Evolutionary conservation across 2,888 invertebrate genomes (phyloP), one percentile per base, ranked within the genome.

Genomic region (Nomada flava): DNA sequence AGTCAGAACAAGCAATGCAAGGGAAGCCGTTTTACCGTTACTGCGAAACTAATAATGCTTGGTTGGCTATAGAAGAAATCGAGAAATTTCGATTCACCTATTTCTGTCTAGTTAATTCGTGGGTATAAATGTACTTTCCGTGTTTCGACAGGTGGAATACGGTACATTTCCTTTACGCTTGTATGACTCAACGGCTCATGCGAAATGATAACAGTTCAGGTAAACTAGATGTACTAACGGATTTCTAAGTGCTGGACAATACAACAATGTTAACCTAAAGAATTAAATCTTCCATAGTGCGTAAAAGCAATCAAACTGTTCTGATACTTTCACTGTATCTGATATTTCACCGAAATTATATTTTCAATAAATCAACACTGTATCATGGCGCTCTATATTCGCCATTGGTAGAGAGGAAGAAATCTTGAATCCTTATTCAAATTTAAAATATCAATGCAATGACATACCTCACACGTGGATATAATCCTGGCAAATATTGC

Each of bases 401-500:
- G 20, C 36, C 1, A 20, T 9, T 10, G 15, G 13, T 1, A n/a
- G 7, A 5, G 5, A 36, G 36, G 36, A 36, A 5, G 36, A 67
- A 75, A n/a, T 59, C 1, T 10, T 9, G 4, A 20, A 59, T 26
- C 20, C 13, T 26, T 18, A 50, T 62, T 23, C 15, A 29, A 55
- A 47, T 3, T 7, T 44, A 5, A 64, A 23, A 20, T 15, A 52
- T 44, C 11, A 47, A 13, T 47, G 0, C 4, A 62, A 23, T 36
- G 50, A 76, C 90, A 87, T 63, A 91, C 91, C 90, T 85, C 82
- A 84, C 86, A 85, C 90, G 88, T 88, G 81, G 88, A 89, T 86
- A 84, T 84, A 89, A 91, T 90, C 88, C 90, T 82, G 78, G 65
- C 64, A 73, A 81, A 68, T 23, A 62, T 36, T 23, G 57, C 26